phyloP scores from a whole-genome alignment of 1,140 invertebrate genomes.

The Caenorhabditis briggsae region DNA sequence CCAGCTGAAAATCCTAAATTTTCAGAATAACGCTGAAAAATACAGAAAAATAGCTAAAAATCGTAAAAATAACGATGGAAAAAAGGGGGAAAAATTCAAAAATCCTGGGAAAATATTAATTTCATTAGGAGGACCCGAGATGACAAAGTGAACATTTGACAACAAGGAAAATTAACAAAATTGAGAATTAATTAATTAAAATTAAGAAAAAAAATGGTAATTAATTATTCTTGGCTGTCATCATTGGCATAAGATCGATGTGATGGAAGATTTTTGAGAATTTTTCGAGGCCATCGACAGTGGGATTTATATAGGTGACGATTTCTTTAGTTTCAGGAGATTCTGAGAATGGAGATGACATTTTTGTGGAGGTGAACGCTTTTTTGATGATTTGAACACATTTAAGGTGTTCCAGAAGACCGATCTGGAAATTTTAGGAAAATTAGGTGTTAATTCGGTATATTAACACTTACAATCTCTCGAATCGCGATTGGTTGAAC shows the following conservation, averaged over 20 bases:
- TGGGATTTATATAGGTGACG: slow-evolving; percentile 37
- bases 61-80: neutral
- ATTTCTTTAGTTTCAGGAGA: neutral
- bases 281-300: slow-evolving; percentile 54
- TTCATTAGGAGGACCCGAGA: neutral
- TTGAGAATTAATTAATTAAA: neutral
- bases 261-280: slow-evolving; percentile 52
- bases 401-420: slow-evolving; percentile 33
- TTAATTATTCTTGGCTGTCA: neutral
- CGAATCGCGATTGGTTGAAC: slow-evolving; percentile 58
- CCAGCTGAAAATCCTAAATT: neutral
- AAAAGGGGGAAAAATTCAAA: no score
- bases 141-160: no score
- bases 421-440: slow-evolving; percentile 44
- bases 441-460: neutral
- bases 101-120: neutral
- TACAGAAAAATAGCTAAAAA: neutral
- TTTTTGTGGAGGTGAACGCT: slow-evolving; percentile 16
- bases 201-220: neutral
- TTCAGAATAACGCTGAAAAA: neutral
- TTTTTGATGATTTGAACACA: slow-evolving; percentile 56
- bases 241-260: neutral
- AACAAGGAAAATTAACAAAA: neutral
- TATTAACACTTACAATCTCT: slow-evolving; percentile 34
- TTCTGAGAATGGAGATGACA: slow-evolving; percentile 55